Conservation (phyloP, 2,797 vertebrate genomes). For the Urophycis tenuis region DNA sequence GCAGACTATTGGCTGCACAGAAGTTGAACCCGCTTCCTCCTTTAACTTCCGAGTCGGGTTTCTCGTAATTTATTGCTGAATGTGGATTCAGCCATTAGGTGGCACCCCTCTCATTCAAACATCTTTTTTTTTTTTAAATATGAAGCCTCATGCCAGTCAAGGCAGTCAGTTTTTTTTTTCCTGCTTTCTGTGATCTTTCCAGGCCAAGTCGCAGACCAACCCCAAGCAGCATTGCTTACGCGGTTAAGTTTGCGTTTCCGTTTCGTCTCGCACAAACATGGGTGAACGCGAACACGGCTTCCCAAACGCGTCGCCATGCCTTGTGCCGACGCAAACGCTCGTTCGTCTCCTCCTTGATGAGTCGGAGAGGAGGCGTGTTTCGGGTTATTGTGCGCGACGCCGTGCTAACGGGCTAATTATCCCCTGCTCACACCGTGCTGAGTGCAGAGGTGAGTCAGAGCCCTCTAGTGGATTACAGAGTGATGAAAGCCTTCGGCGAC, state of each 20-base stretch:
- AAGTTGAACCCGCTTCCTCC: background rate
- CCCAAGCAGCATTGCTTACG: background rate
- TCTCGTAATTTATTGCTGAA: background rate
- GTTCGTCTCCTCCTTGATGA: conserved; percentile 11
- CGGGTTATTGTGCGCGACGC: conserved; percentile 18
- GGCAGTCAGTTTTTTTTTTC: conserved; percentile 12
- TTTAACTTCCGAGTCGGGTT: background rate
- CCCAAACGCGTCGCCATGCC: background rate
- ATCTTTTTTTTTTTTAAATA: conserved; percentile 7
- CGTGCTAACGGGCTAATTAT: conserved; percentile 3
- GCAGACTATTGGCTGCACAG: background rate
- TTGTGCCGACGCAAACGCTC: conserved; percentile 18
- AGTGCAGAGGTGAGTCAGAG: conserved; percentile 15
- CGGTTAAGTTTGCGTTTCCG: background rate
- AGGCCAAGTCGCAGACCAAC: background rate
- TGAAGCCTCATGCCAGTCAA: background rate
- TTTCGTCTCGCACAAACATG: background rate
- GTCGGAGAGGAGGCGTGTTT: conserved; percentile 8
- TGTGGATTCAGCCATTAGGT: conserved; percentile 38
- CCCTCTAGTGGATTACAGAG: conserved; percentile 36
- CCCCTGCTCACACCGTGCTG: background rate
- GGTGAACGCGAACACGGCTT: background rate
- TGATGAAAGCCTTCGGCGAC: conserved; percentile 42
- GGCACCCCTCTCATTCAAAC: conserved; percentile 41
- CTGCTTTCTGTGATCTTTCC: conserved; percentile 9